Percentiles rank a stretch among this genome's conserved stretches.
phyloP scores from a whole-genome alignment of 2,797 vertebrate species.

The Betta splendens region DNA sequence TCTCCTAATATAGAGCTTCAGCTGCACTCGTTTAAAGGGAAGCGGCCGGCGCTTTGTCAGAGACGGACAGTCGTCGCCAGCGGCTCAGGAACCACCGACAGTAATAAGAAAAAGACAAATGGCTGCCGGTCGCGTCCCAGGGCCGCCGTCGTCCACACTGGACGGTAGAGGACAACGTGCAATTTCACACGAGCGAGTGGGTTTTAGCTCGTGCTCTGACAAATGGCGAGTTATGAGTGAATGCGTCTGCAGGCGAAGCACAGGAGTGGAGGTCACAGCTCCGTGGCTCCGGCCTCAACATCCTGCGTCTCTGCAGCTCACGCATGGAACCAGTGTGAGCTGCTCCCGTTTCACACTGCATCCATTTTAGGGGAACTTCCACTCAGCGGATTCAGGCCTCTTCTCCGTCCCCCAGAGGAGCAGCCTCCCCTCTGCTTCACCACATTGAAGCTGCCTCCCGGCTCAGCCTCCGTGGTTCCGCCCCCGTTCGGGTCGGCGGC shows the following conservation, averaged over 20 bases:
- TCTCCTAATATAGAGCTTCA: slow-evolving; percentile 69
- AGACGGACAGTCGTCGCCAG: not conserved
- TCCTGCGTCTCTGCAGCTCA: not conserved
- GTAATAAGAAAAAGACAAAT: slow-evolving; percentile 64
- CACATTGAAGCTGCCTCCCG: too few relatives aligned
- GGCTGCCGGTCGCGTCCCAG: slow-evolving; percentile 10
- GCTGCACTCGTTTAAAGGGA: slow-evolving; percentile 38
- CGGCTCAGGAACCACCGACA: slow-evolving; percentile 26
- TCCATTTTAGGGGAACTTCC: too few relatives aligned
- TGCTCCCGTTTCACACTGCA: too few relatives aligned
- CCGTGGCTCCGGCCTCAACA: not conserved
- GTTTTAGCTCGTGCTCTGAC: slow-evolving; percentile 30
- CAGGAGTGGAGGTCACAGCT: slow-evolving; percentile 7
- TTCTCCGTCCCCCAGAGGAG: not conserved
- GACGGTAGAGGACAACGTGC: slow-evolving; percentile 38
- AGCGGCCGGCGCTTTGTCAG: slow-evolving; percentile 38
- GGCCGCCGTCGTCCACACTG: not conserved
- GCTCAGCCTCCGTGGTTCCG: not conserved
- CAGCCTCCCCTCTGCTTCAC: too few relatives aligned
- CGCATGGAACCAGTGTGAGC: too few relatives aligned
- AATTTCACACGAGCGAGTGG: slow-evolving; percentile 20
- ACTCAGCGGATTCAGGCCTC: not conserved
- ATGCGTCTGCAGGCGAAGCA: slow-evolving; percentile 1
- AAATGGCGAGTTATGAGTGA: slow-evolving; percentile 1
- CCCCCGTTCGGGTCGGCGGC: too few relatives aligned